Evolutionary conservation across 2,797 vertebrate genomes (phyloP).

Genomic region (Parotocinclus haroldoi): DNA sequence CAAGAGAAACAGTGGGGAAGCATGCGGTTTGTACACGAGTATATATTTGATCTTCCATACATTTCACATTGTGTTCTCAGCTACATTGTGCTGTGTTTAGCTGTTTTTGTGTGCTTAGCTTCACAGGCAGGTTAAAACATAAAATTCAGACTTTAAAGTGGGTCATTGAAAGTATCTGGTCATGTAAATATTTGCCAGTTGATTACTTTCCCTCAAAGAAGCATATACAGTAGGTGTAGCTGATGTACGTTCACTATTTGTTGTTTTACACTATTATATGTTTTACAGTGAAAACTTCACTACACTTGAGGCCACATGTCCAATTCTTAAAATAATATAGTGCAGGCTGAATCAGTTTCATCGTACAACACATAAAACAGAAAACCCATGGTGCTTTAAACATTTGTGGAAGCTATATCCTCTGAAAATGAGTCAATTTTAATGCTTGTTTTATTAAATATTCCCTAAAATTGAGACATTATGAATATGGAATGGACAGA

Average conservation of each 20-base stretch:
- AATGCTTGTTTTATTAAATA: not conserved
- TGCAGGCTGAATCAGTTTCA: constrained; percentile 14
- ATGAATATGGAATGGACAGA: no score
- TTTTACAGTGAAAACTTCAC: not conserved
- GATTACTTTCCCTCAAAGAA: no score
- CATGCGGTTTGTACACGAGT: constrained; percentile 77
- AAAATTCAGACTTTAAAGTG: no score
- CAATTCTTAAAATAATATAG: constrained; percentile 19
- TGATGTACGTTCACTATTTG: not conserved
- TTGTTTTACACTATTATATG: constrained; percentile 1
- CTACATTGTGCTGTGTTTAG: constrained; percentile 62
- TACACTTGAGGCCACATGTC: not conserved
- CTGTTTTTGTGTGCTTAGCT: not conserved
- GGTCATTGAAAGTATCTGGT: no score
- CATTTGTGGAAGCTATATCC: no score
- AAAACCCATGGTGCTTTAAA: no score
- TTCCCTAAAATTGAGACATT: not conserved
- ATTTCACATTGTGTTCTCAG: constrained; percentile 74
- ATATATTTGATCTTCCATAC: constrained; percentile 52
- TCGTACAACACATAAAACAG: no score
- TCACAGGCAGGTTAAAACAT: not conserved
- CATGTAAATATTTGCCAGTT: no score
- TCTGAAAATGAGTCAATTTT: no score
- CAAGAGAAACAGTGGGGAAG: constrained; percentile 64
- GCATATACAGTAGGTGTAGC: not conserved